phyloP scores from a whole-genome alignment of 2,113 vertebrate genomes.

The Falcunculus frontatus region DNA sequence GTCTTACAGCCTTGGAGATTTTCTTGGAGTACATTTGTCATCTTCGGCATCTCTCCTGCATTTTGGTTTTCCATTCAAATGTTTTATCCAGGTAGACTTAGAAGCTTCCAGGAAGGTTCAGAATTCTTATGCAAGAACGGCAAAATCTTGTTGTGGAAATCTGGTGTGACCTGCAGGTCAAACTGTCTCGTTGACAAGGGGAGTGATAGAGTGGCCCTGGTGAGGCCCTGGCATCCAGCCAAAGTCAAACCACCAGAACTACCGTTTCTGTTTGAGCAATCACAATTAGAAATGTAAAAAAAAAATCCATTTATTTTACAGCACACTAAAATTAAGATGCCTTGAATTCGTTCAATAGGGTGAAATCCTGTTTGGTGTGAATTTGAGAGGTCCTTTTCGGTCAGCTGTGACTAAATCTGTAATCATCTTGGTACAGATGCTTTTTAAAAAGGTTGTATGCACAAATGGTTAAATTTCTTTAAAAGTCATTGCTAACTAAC shows the following conservation, averaged over 20 bases:
- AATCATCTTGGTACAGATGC: neutral
- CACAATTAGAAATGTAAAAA: neutral
- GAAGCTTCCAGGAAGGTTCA: neutral
- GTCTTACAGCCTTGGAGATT: neutral
- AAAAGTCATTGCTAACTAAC: neutral
- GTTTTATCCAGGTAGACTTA: neutral
- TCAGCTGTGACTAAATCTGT: neutral
- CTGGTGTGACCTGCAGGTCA: neutral
- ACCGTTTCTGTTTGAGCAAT: neutral
- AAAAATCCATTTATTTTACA: neutral
- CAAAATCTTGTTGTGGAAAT: neutral
- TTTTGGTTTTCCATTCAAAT: neutral
- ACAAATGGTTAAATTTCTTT: neutral
- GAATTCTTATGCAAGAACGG: neutral
- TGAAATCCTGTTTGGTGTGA: neutral
- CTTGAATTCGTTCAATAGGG: neutral
- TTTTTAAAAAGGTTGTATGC: neutral
- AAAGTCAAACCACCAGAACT: too few species aligned
- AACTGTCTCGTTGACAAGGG: neutral
- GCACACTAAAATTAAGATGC: neutral
- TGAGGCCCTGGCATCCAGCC: neutral
- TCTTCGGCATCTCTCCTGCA: neutral
- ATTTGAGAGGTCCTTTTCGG: neutral
- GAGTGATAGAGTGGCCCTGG: neutral
- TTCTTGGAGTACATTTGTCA: neutral